These are phyloP conservation scores for Elephas maximus DNA, from an alignment of 2,113 vertebrate species.

Conservation along the genomic window DNA sequence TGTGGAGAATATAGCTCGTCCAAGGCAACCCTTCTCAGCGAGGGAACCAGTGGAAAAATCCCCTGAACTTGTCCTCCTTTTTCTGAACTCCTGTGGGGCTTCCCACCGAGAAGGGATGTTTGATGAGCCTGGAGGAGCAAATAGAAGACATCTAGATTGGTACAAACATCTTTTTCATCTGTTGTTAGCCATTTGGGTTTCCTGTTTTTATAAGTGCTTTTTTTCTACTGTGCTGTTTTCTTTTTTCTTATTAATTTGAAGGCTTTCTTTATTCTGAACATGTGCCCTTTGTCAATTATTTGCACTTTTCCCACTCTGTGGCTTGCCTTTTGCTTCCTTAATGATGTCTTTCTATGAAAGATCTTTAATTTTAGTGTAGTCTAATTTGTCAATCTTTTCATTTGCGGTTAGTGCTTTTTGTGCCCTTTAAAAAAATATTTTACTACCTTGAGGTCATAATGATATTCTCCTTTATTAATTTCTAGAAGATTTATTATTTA, in stretches of 20 bases:
- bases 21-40: background rate
- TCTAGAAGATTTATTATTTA: slow-evolving; percentile 18
- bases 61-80: background rate
- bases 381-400: background rate
- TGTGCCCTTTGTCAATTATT: background rate
- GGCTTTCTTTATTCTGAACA: slow-evolving; percentile 37
- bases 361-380: slow-evolving; percentile 27
- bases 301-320: background rate
- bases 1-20: background rate
- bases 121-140: background rate
- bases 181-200: background rate
- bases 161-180: background rate
- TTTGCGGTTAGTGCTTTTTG: background rate
- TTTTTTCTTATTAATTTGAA: background rate
- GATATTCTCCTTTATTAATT: background rate
- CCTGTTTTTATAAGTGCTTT: background rate
- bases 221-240: background rate
- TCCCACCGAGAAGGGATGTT: background rate
- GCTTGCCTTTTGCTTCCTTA: too few relatives aligned
- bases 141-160: background rate
- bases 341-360: too few relatives aligned
- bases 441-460: background rate
- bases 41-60: background rate
- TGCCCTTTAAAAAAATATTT: slow-evolving; percentile 10
- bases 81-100: background rate